These are phyloP conservation scores for Muntiacus reevesi DNA, from an alignment of 2,113 vertebrate species.

Conservation along the genomic window DNA sequence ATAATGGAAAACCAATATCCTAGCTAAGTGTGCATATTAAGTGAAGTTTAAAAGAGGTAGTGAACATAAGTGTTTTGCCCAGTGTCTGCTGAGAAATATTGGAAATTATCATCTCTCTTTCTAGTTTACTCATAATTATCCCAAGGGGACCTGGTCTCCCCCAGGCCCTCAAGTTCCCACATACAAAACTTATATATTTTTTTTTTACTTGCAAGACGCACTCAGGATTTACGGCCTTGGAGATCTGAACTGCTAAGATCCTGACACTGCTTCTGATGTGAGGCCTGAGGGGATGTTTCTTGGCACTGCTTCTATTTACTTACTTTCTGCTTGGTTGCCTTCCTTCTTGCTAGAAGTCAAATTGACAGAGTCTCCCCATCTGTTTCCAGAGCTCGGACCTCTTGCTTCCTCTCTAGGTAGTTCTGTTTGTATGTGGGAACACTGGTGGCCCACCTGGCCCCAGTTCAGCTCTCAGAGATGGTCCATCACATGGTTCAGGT, in stretches of 20 bases:
- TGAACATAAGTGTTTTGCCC: neutral
- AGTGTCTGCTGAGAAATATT: neutral
- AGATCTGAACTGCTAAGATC: neutral
- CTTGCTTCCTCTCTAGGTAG: neutral
- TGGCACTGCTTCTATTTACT: neutral
- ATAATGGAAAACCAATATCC: neutral
- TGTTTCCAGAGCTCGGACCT: neutral
- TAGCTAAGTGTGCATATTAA: neutral
- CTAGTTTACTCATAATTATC: neutral
- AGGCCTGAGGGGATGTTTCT: neutral
- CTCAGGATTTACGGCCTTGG: neutral
- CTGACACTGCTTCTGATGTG: neutral
- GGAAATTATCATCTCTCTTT: neutral
- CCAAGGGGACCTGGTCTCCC: neutral
- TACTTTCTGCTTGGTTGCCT: neutral
- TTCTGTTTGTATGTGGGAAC: fast-evolving
- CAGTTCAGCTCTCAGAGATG: neutral
- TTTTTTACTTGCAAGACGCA: neutral
- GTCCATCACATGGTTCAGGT: neutral
- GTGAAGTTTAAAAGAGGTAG: neutral
- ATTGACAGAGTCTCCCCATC: neutral
- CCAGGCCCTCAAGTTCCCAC: neutral
- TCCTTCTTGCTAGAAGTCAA: neutral
- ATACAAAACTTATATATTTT: neutral
- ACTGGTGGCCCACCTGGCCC: neutral